Base-by-base conservation (phyloP, 1,140 invertebrate genomes). In the Ips typographus region DNA sequence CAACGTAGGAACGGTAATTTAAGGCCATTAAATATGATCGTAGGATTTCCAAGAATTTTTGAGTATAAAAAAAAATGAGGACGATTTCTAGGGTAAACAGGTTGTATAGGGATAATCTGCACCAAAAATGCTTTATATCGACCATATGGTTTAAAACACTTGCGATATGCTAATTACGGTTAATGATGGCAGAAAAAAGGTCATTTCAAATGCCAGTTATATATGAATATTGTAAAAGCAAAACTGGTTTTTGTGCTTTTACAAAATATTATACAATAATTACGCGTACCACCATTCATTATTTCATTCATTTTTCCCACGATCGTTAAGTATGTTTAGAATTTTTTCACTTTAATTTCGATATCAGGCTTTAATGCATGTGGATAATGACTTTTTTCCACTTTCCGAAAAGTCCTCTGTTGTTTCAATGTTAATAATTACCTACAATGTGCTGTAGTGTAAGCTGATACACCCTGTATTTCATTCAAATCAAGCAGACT, bases 211-310 rank as follows among this genome's bases (percentile, higher is more conserved):
- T 66, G 8, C 53, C 38, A 47, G 22, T 22, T 22, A 22, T 22
- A 44, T 66, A 57, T 66, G 64, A 57, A 66, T 66, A 66, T 58
- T 58, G 58, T 66, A 57, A 66, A 66, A 66, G 64, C 64, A 66
- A 66, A 66, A 56, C 53, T 2, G 40, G 53, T 66, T 65, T 66
- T 57, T 66, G 43, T 42, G 22, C 22, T 22, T 40, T 49, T 57
- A 58, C 52, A 65, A 55, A 49, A 40, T 40, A 42, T 55, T 36
- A n/a, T 38, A 58, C 8, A 66, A 66, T 66, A 66, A 66, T 66
- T 66, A 43, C 64, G 62, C 44, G 44, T 22, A 22, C 2, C 53
- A 65, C 62, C 62, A 55, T 65, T 66, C 55, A 57, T 66, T 66
- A 66, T 66, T 66, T 66, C 55, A 58, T 57, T 58, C 64, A 58